Conservation (phyloP, 2,797 vertebrate species). For the Artibeus lituratus region DNA sequence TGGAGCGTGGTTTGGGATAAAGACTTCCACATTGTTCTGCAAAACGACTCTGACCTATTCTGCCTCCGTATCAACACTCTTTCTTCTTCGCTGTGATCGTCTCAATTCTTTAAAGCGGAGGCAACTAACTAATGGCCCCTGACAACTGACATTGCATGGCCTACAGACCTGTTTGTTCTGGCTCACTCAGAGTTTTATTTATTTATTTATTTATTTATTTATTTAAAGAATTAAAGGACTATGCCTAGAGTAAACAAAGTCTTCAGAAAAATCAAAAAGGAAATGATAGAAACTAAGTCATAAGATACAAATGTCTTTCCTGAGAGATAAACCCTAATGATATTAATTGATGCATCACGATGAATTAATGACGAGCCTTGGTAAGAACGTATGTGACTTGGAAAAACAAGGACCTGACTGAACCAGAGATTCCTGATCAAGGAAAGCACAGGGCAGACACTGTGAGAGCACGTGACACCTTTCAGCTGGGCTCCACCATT, state of each 20-base stretch:
- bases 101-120: neutral
- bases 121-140: neutral
- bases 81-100: neutral
- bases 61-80: neutral
- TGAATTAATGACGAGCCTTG: conserved; percentile 6
- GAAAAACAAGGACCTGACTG: conserved; percentile 37
- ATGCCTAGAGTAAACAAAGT: neutral
- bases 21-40: neutral
- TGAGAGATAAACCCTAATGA: conserved; percentile 1
- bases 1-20: neutral
- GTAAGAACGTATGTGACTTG: conserved; percentile 40
- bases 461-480: neutral
- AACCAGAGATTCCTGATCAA: conserved; percentile 12
- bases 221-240: neutral
- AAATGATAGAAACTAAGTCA: conserved; percentile 1
- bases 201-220: neutral
- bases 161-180: neutral
- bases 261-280: neutral
- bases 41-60: neutral
- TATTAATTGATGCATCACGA: conserved; percentile 47
- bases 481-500: conserved; percentile 21
- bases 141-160: neutral
- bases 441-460: neutral
- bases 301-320: conserved; percentile 12
- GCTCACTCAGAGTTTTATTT: neutral